Evolutionary conservation across 2,888 invertebrate genomes (phyloP).

Genomic region (Caenorhabditis sp.): DNA sequence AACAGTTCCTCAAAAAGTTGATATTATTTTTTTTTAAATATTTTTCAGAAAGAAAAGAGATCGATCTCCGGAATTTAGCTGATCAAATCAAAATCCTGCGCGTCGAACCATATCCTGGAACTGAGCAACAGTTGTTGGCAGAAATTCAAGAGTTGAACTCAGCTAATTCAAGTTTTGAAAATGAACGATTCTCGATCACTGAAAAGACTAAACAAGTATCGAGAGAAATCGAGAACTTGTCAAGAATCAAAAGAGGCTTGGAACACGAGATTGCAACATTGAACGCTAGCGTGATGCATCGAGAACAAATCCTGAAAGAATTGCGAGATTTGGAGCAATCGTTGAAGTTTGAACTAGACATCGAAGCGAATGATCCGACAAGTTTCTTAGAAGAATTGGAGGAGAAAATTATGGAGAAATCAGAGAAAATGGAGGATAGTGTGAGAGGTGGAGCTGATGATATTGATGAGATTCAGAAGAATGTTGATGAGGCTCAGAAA

Average conservation of each 20-base stretch:
- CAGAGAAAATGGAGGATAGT: not conserved
- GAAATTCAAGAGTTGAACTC: conserved; percentile 24
- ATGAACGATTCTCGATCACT: conserved; percentile 13
- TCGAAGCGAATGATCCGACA: conserved; percentile 1
- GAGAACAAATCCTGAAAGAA: conserved; percentile 9
- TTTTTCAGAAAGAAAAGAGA: conserved; percentile 30
- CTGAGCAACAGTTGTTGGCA: conserved; percentile 25
- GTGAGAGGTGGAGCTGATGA: not conserved
- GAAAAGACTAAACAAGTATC: conserved; percentile 1
- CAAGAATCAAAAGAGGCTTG: conserved; percentile 1
- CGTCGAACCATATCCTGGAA: conserved; percentile 39
- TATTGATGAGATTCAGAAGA: conserved; percentile 4
- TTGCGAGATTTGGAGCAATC: conserved; percentile 5
- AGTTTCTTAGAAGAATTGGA: conserved; percentile 9
- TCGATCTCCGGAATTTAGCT: conserved; percentile 38
- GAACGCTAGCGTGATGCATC: not conserved
- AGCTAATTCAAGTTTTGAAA: conserved; percentile 9
- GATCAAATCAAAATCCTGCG: conserved; percentile 38
- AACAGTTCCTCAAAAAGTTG: too few relatives aligned
- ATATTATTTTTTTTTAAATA: too few relatives aligned
- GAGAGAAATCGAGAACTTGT: conserved; percentile 14
- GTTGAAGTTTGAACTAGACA: conserved; percentile 9
- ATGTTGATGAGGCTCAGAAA: conserved; percentile 21
- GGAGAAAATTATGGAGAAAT: not conserved
- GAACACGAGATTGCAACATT: conserved; percentile 3